These are phyloP conservation scores for Mesocentrotus franciscanus DNA, from an alignment of 53 echinoderm and acorn worm species.

Conservation along the genomic window DNA sequence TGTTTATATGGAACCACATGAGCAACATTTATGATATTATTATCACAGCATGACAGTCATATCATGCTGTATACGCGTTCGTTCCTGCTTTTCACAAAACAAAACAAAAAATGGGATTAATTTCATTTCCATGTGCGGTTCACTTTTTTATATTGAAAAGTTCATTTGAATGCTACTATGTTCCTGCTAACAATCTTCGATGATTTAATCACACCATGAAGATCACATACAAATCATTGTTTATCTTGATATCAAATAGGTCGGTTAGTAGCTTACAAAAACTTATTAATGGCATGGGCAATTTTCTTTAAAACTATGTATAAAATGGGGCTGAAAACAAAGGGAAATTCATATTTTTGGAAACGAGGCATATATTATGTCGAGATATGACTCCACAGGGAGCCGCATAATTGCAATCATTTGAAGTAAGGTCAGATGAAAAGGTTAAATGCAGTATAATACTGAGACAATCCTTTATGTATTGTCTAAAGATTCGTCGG, in stretches of 20 bases:
- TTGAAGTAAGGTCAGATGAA: not conserved
- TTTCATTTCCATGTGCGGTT: not conserved
- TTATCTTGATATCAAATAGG: too few species aligned
- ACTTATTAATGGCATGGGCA: not conserved
- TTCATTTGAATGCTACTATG: too few species aligned
- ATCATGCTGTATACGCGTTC: not conserved
- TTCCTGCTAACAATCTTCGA: too few species aligned
- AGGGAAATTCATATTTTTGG: not conserved
- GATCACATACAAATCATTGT: too few species aligned
- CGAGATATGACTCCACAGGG: not conserved
- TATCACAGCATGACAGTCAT: not conserved
- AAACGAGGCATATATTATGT: not conserved
- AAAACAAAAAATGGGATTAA: not conserved
- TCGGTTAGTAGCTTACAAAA: not conserved
- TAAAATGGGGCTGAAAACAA: not conserved
- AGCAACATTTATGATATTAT: not conserved
- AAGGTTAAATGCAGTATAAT: conserved; percentile 15
- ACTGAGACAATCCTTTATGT: not conserved
- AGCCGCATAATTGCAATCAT: conserved; percentile 10
- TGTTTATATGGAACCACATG: not conserved
- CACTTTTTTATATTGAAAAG: not conserved
- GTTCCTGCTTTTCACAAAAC: not conserved
- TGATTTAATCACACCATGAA: too few species aligned
- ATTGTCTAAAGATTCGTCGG: not conserved
- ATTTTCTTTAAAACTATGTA: not conserved